Evolutionary conservation across 2,797 vertebrate genomes (phyloP), one percentile per base, ranked within the genome.

Genomic region (Ctenopoma kingsleyae): DNA sequence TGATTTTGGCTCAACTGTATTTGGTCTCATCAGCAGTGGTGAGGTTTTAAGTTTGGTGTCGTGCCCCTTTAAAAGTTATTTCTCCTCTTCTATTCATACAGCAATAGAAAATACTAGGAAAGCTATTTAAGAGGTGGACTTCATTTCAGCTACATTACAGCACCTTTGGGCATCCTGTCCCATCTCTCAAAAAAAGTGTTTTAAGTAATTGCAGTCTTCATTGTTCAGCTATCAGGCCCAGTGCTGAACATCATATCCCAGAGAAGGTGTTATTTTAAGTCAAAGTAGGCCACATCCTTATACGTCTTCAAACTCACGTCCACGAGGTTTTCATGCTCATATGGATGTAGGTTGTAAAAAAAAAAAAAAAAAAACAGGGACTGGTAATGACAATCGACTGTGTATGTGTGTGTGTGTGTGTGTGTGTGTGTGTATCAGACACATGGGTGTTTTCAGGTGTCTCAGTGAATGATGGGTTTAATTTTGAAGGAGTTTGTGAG

Each of bases 401-500:
- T 55, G 48, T 56, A 19, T 62, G 17, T 54, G 58, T 58, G 44
- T 64, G 55, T 63, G 53, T 17, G 10, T 16, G 36, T 38, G 36
- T 38, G 10, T 17, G 22, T 58, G 15, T 52, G 58, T 58, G 46
- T 65, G 55, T 64, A 47, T 17, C 15, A 23, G 52, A 46, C n/a
- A 3, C 40, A 62, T 57, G 61, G 35, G 47, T 57, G 57, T 71
- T 76, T 79, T 76, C 66, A 78, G 54, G 60, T 64, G 60, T 78
- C 85, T 59, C 10, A 2, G 78, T 91, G 85, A 91, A 81, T 86
- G 74, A 92, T 89, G 64, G 69, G 44, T 88, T 88, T 89, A 78
- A 91, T 90, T 86, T 83, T 75, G 60, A 75, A 74, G 55, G 49
- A 22, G 73, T 73, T 72, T 78, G 71, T 48, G 53, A 78, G 72